Evolutionary conservation across 2,888 invertebrate genomes (phyloP).

Genomic region (Synanthedon tipuliformis): DNA sequence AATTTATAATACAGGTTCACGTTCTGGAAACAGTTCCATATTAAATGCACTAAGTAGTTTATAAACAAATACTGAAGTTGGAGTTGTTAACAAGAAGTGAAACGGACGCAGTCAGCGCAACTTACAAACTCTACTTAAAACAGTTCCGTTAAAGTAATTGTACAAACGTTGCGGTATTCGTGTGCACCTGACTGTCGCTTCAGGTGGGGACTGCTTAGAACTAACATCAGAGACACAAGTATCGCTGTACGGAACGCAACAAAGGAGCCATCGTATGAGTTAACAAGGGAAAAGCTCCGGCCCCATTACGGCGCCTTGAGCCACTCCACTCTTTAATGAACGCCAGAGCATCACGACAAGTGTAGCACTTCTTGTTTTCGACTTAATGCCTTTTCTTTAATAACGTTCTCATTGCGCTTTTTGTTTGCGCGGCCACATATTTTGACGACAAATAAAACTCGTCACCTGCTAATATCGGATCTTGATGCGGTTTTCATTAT

Average conservation of each 20-base stretch:
- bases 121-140: slow-evolving; percentile 40
- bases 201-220: slow-evolving; percentile 27
- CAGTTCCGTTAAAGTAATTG: slow-evolving; percentile 49
- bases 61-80: slow-evolving; percentile 17
- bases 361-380: slow-evolving; percentile 10
- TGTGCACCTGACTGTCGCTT: slow-evolving; percentile 36
- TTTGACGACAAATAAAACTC: no score
- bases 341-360: slow-evolving; percentile 19
- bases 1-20: no score
- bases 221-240: slow-evolving; percentile 24
- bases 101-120: slow-evolving; percentile 19
- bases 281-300: slow-evolving; percentile 53
- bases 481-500: no score
- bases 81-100: slow-evolving; percentile 27
- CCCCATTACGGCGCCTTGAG: slow-evolving; percentile 37
- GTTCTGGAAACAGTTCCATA: no score
- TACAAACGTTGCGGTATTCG: slow-evolving; percentile 43
- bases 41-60: no score
- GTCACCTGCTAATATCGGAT: no score
- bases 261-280: slow-evolving; percentile 50
- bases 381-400: slow-evolving; percentile 11
- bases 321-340: slow-evolving; percentile 29
- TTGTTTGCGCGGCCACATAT: background rate
- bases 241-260: slow-evolving; percentile 24
- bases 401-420: slow-evolving; percentile 5